Evolutionary conservation across 2,797 vertebrate genomes (phyloP).

Genomic region (Vultur gryphus): DNA sequence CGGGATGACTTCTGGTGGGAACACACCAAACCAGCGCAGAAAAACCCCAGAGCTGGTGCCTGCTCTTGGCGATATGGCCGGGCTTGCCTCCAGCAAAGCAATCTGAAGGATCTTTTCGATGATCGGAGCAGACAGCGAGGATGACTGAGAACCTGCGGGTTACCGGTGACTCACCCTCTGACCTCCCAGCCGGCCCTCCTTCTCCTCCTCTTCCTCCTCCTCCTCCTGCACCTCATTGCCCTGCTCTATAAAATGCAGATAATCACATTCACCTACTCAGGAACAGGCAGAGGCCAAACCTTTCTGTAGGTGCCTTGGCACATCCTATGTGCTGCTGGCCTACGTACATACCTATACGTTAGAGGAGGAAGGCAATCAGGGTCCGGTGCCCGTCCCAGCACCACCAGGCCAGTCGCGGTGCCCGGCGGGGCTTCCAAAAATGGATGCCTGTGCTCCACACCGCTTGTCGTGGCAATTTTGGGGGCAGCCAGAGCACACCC

Average conservation of each 20-base stretch:
- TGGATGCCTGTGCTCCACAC: background rate
- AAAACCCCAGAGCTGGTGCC: background rate
- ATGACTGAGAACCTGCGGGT: background rate
- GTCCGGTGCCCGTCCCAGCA: background rate
- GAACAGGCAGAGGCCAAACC: background rate
- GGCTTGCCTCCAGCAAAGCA: background rate
- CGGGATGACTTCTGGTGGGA: rapidly evolving
- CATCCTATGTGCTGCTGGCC: background rate
- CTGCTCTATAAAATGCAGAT: background rate
- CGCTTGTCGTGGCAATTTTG: background rate
- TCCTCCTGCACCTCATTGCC: background rate
- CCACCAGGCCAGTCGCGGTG: rapidly evolving
- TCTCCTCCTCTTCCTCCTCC: background rate
- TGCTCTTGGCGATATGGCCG: background rate
- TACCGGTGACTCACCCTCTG: background rate
- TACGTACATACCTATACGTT: rapidly evolving
- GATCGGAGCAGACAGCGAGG: background rate
- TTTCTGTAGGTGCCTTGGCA: background rate
- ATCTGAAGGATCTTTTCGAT: background rate
- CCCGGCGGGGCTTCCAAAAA: rapidly evolving
- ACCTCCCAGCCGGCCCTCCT: background rate
- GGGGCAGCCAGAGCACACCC: background rate
- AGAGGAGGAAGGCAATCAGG: background rate
- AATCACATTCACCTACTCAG: background rate
- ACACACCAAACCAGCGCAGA: background rate